Base-by-base conservation (phyloP, 2,113 vertebrate genomes). In the Pandion haliaetus region DNA sequence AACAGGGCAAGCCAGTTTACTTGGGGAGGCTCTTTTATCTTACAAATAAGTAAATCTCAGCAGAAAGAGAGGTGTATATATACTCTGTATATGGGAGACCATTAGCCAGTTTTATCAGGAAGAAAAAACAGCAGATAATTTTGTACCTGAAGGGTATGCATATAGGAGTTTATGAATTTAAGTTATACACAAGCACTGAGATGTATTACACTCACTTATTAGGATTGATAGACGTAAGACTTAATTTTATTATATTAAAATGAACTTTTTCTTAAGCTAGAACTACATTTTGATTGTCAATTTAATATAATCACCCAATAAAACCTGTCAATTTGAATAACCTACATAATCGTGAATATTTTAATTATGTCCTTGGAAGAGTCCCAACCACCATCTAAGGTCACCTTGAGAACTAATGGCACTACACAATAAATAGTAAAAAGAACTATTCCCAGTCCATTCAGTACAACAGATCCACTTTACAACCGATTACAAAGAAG, bases 51-150 rank as follows among this genome's bases (percentile, higher is more conserved):
- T 36, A 69, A 78, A 70, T 44, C 16, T 32, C 4, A 2, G 42
- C 74, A 92, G 31, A 55, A 55, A 45, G 11, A 36, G 31, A 76
- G 14, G 7, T 31, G 7, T 32, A 23, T 26, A 2, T 11, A 3
- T 13, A 31, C 40, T 14, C 3, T 24, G 0, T 0, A 10, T 10
- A 11, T 14, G 36, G n/a, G 32, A 73, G 29, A 84, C 8, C 5
- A 50, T n/a, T 17, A 58, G 61, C 10, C 44, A 59, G 17, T 14
- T 81, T 18, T 25, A 84, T 38, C 3, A 92, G 38, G 32, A 45
- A 81, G 3, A 34, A 61, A 58, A 79, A 72, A 0, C 8, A 82
- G 19, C 23, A 82, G 66, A 6, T 34, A 49, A 82, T 63, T 78
- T 54, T 62, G 23, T 29, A 11, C 18, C 52, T 47, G 19, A 38